These are phyloP conservation scores for Campopleginae sp. DNA, from an alignment of 2,888 invertebrate species.

Conservation along the genomic window DNA sequence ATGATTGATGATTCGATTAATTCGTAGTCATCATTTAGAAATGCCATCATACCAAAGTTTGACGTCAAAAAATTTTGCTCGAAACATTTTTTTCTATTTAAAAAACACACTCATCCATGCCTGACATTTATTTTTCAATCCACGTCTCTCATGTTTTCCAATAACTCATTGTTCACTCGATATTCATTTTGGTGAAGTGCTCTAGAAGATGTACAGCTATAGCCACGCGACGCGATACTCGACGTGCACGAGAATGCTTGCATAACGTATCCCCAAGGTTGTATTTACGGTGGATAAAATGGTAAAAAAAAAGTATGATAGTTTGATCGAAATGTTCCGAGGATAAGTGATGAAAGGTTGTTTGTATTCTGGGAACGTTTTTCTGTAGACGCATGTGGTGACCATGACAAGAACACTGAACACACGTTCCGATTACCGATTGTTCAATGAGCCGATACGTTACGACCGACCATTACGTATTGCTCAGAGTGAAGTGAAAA, in stretches of 20 bases:
- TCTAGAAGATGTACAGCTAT: background rate
- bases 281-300: constrained; percentile 3
- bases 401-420: constrained; percentile 72
- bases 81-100: too few relatives aligned
- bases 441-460: constrained; percentile 42
- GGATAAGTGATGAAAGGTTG: constrained; percentile 50
- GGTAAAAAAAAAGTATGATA: background rate
- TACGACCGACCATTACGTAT: constrained; percentile 29
- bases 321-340: constrained; percentile 2
- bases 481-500: background rate
- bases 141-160: background rate
- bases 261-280: background rate
- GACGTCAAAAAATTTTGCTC: background rate
- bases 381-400: constrained; percentile 64
- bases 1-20: background rate
- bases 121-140: background rate
- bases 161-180: background rate
- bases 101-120: background rate
- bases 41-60: background rate
- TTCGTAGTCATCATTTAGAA: background rate
- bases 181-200: background rate
- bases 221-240: background rate
- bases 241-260: background rate
- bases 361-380: constrained; percentile 72
- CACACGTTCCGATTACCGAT: constrained; percentile 58